Evolutionary conservation across 2,888 invertebrate species (phyloP).

Genomic region (Ennomos erosarius): DNA sequence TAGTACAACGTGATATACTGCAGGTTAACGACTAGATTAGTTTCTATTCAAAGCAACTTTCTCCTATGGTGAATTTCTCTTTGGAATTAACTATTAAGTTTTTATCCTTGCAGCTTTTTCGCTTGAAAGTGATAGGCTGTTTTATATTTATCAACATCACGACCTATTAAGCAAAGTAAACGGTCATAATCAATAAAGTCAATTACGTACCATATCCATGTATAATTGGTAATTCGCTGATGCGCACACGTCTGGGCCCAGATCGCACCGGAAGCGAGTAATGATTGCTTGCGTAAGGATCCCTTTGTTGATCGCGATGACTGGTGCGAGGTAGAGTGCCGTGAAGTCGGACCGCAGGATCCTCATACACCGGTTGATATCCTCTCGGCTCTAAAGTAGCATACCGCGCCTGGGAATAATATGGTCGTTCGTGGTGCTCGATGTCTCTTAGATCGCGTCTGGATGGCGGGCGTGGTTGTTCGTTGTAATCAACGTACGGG

Average conservation of each 20-base stretch:
- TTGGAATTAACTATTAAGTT: constrained; percentile 49
- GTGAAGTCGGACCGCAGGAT: constrained; percentile 57
- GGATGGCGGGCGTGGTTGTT: constrained; percentile 51
- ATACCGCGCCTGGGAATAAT: constrained; percentile 25
- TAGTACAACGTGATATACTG: constrained; percentile 63
- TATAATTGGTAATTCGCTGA: constrained; percentile 73
- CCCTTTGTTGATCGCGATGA: constrained; percentile 47
- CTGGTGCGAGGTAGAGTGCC: constrained; percentile 65
- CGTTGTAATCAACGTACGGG: constrained; percentile 65
- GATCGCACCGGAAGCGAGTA: constrained; percentile 70
- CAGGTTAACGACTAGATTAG: constrained; percentile 69
- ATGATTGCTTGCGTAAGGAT: constrained; percentile 55
- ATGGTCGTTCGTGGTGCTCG: constrained; percentile 37
- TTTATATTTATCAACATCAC: constrained; percentile 3
- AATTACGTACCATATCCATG: constrained; percentile 76
- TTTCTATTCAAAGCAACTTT: constrained; percentile 79
- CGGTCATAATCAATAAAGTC: constrained; percentile 9
- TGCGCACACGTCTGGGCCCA: constrained; percentile 72
- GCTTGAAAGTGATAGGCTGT: constrained; percentile 15
- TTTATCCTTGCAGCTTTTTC: constrained; percentile 45
- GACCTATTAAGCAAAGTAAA: constrained; percentile 12
- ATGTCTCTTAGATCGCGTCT: constrained; percentile 24
- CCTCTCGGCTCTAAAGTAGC: constrained; percentile 40
- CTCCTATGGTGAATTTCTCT: constrained; percentile 67
- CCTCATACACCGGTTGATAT: constrained; percentile 62